Base-by-base conservation (phyloP, 2,797 vertebrate species). In the Remorina albescens region DNA sequence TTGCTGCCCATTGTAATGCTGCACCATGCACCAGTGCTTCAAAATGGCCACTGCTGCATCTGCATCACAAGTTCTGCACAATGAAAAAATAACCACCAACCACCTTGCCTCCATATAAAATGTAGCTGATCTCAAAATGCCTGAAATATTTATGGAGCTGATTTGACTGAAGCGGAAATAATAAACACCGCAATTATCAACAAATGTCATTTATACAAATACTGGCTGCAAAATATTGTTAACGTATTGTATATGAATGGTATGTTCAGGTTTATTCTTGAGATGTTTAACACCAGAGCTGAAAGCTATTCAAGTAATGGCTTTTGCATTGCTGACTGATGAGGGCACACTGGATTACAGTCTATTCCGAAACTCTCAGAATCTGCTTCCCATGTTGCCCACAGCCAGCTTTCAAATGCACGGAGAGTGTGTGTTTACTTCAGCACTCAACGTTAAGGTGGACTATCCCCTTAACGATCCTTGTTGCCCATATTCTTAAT, bases 1-100 rank as follows among this genome's bases (percentile, higher is more conserved):
- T 92, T 90, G 87, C 78, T 67, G 71, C 76, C 85, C 78, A 92
- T 92, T 92, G 88, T 91, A 81, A 92, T 91, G 87, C 88, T 67
- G 78, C 75, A 78, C 88, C 88, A 92, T 74, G 87, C 74, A 25
- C 67, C 85, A 89, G 68, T 86, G 85, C 87, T 89, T 83, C 80
- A 91, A 91, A 93, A 92, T 93, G 89, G 89, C 85, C 76, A 59
- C 86, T 74, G 72, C 82, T 80, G 73, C 64, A 82, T 70, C 74
- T 81, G 76, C 85, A 88, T 84, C 71, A 85, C 66, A 73, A 67
- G 74, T 75, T 62, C 71, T 60, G 65, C 71, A 76, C 55, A 76
- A 51, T 65, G 63, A 75, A 59, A 81, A 85, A 77, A 76, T 60
- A 66, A 32, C 59, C 34, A 32, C 23, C 49, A 18, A 21, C 7